Conservation (phyloP, 2,113 vertebrate species). For the Neotragus pygmaeus region DNA sequence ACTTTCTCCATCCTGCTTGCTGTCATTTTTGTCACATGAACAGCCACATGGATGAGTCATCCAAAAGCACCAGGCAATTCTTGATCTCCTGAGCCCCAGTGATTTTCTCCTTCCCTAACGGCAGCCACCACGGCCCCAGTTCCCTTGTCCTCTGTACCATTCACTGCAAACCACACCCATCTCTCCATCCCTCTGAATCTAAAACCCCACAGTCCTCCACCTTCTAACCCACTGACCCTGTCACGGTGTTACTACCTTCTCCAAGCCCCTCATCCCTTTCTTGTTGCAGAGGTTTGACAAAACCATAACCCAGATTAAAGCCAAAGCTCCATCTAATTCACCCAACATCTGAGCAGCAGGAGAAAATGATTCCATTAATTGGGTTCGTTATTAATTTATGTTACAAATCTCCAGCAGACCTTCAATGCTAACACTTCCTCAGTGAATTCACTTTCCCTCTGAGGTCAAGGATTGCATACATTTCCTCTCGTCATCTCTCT, state of each 20-base stretch:
- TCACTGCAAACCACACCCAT: background rate
- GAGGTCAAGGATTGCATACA: background rate
- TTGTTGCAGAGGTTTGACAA: background rate
- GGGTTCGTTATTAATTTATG: too few species aligned
- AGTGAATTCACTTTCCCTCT: background rate
- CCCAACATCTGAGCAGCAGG: background rate
- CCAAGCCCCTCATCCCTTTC: too few species aligned
- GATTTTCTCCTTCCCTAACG: background rate
- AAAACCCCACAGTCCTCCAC: background rate
- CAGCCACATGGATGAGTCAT: background rate
- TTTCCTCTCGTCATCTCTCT: background rate
- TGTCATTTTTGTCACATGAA: background rate
- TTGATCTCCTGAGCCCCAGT: background rate
- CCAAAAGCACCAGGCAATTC: background rate
- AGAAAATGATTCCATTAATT: background rate
- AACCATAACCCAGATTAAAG: background rate
- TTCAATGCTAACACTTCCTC: background rate
- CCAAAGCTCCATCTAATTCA: background rate
- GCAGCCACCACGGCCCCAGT: background rate
- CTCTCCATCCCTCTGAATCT: background rate
- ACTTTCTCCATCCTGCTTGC: background rate
- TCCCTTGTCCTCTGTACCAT: background rate
- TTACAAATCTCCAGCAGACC: fast-evolving
- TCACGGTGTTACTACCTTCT: too few species aligned
- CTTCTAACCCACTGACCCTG: background rate